phyloP scores from a whole-genome alignment of 2,797 vertebrate genomes.

The Odontamblyopus lacepedii region DNA sequence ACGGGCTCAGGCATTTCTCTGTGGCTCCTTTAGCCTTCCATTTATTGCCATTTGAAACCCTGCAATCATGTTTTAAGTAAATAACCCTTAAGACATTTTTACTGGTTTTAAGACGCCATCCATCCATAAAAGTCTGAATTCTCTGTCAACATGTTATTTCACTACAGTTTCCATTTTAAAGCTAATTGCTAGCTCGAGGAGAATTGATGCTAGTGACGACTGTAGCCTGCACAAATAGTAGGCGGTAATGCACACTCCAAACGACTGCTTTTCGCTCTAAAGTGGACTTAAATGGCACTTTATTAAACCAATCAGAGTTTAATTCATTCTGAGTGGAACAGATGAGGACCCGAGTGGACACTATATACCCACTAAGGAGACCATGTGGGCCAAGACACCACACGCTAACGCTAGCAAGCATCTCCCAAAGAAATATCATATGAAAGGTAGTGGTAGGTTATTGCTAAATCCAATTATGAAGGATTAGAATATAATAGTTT shows the following conservation, averaged over 20 bases:
- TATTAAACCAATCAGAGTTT: conserved; percentile 32
- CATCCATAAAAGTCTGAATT: not conserved
- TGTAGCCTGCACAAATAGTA: conserved; percentile 1
- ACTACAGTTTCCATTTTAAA: conserved; percentile 2
- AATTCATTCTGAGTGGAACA: conserved; percentile 2
- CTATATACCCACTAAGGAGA: conserved; percentile 8
- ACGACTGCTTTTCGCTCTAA: not conserved
- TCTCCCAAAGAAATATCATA: too few species aligned
- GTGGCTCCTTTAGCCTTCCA: too few species aligned
- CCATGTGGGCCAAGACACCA: not conserved
- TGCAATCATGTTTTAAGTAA: not conserved
- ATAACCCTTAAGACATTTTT: not conserved
- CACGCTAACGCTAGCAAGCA: not conserved
- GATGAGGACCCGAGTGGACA: conserved; percentile 27
- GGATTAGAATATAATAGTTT: not conserved
- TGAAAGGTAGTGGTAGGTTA: too few species aligned
- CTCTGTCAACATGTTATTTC: not conserved
- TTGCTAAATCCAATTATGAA: not conserved
- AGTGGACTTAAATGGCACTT: conserved; percentile 28
- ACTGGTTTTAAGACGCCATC: not conserved
- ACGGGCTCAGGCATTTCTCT: too few species aligned
- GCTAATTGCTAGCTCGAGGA: conserved; percentile 1
- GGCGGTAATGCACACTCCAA: conserved; percentile 1
- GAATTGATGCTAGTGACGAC: not conserved
- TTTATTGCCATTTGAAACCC: not conserved